Conservation (phyloP, 1,140 invertebrate species). For the Papilio polyxenes region DNA sequence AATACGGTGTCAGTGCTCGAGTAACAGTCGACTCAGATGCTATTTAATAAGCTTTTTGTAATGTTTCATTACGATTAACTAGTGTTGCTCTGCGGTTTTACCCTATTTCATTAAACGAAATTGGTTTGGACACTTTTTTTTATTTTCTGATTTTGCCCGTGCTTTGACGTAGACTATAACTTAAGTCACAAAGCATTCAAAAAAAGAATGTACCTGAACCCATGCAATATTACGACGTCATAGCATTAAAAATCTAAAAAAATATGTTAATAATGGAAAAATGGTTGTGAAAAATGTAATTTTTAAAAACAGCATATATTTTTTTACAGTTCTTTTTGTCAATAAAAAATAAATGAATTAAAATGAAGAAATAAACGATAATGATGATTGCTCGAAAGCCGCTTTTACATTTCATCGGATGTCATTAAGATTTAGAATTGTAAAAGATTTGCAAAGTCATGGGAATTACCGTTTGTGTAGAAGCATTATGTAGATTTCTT, state of each 20-base stretch:
- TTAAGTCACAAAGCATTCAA: too few relatives aligned
- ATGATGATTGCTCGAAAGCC: neutral
- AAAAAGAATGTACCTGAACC: too few relatives aligned
- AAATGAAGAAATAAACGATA: neutral
- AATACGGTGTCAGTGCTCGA: slow-evolving; percentile 9
- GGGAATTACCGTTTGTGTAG: slow-evolving; percentile 9
- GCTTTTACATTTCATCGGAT: slow-evolving; percentile 19
- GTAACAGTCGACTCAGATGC: neutral
- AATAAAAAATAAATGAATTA: neutral
- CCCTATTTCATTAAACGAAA: too few relatives aligned
- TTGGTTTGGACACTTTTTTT: too few relatives aligned
- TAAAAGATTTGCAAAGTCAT: slow-evolving; percentile 23
- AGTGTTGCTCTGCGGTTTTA: neutral
- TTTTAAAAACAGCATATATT: too few relatives aligned
- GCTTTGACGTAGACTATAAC: too few relatives aligned
- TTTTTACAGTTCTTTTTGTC: neutral
- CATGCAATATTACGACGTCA: too few relatives aligned
- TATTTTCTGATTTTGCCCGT: too few relatives aligned
- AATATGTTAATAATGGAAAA: too few relatives aligned
- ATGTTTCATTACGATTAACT: neutral
- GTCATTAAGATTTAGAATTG: slow-evolving; percentile 1
- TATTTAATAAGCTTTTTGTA: neutral
- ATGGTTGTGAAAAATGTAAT: too few relatives aligned
- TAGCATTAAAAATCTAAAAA: too few relatives aligned
- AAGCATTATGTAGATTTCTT: neutral